These are phyloP conservation scores for Siniperca obscura DNA, from an alignment of 2,797 vertebrate genomes.

Conservation along the genomic window DNA sequence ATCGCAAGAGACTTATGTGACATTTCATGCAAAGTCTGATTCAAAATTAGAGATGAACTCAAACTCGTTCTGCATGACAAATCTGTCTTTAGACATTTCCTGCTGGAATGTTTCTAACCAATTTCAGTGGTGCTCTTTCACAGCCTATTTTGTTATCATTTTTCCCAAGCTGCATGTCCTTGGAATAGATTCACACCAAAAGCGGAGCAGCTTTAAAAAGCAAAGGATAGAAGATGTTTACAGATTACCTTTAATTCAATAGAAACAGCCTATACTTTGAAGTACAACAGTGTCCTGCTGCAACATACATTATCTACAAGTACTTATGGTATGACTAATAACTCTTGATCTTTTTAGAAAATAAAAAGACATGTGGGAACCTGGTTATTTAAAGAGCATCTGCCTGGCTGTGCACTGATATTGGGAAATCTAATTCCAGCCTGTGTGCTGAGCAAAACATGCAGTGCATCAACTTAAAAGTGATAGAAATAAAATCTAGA, in stretches of 20 bases:
- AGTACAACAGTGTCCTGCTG: background rate
- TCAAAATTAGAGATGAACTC: conserved; percentile 38
- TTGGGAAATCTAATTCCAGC: background rate
- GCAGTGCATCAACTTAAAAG: conserved; percentile 1
- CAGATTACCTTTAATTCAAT: conserved; percentile 39
- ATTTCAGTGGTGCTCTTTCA: conserved; percentile 9
- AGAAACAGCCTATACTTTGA: conserved; percentile 32
- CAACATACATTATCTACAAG: conserved; percentile 16
- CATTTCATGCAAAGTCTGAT: conserved; percentile 36
- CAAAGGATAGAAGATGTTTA: conserved; percentile 46
- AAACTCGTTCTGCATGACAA: conserved; percentile 39
- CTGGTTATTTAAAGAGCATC: conserved; percentile 13
- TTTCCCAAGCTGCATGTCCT: conserved; percentile 39
- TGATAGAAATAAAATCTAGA: background rate
- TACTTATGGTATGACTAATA: background rate
- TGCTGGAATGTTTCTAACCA: conserved; percentile 23
- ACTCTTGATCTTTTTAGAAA: background rate
- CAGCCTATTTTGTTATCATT: conserved; percentile 46
- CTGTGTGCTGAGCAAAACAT: conserved; percentile 7
- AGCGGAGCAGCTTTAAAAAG: conserved; percentile 25
- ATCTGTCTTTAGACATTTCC: conserved; percentile 37
- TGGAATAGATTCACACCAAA: conserved; percentile 51
- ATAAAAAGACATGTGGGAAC: conserved; percentile 1
- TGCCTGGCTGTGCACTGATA: background rate
- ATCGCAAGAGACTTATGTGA: conserved; percentile 26